These are phyloP conservation scores for Lacanobia oleracea DNA, from an alignment of 2,888 invertebrate species.

Conservation along the genomic window DNA sequence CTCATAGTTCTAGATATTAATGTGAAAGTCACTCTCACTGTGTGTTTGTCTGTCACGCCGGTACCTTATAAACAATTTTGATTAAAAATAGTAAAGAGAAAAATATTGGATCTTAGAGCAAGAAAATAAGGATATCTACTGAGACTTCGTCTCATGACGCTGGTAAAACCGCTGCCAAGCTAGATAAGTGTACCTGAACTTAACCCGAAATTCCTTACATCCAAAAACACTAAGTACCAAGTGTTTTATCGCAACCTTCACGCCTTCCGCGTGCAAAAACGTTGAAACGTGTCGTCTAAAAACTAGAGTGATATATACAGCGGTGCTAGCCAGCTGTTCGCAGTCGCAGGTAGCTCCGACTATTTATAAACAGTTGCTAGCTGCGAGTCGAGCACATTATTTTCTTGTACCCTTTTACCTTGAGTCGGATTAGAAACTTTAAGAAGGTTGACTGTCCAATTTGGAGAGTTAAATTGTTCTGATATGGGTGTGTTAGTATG, in stretches of 20 bases:
- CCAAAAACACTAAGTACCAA: constrained; percentile 21
- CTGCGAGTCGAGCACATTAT: constrained; percentile 11
- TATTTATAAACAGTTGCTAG: constrained; percentile 37
- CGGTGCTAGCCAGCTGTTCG: constrained; percentile 1
- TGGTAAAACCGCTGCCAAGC: too few species aligned
- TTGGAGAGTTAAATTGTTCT: neutral
- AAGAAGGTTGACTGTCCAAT: constrained; percentile 5
- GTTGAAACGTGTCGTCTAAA: constrained; percentile 44
- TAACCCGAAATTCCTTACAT: neutral
- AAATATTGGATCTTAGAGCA: too few species aligned
- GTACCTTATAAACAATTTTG: too few species aligned
- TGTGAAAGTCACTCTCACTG: neutral
- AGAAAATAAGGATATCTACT: too few species aligned
- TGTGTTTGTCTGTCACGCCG: too few species aligned
- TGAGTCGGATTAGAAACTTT: constrained; percentile 12
- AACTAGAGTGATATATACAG: constrained; percentile 52
- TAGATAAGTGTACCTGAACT: too few species aligned
- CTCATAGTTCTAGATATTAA: neutral
- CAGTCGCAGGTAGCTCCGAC: constrained; percentile 5
- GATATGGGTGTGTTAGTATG: neutral
- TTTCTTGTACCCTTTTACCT: constrained; percentile 12
- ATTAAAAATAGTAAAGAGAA: too few species aligned
- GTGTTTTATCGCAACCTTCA: constrained; percentile 27
- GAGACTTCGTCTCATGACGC: too few species aligned
- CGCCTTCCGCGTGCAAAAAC: constrained; percentile 48